These are phyloP conservation scores for Nerophis lumbriciformis DNA, from an alignment of 2,113 vertebrate genomes.

Conservation along the genomic window DNA sequence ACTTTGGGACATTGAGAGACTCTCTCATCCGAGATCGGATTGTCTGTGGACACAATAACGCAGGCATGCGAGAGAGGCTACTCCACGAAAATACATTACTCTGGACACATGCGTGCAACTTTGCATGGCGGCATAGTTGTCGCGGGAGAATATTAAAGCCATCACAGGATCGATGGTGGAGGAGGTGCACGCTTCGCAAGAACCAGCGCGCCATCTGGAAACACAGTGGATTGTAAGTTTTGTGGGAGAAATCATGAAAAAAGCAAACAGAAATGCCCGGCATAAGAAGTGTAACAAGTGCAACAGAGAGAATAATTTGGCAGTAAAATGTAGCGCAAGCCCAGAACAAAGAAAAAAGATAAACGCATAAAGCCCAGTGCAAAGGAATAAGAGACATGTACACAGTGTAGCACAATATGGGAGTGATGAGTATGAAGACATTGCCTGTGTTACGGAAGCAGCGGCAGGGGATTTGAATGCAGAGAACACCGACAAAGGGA, in stretches of 20 bases:
- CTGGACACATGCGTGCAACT: constrained; percentile 24
- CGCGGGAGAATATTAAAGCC: constrained; percentile 14
- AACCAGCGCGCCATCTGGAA: too few relatives aligned
- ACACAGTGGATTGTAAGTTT: too few relatives aligned
- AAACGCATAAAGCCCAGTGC: constrained; percentile 17
- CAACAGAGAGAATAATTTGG: too few relatives aligned
- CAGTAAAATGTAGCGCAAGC: too few relatives aligned
- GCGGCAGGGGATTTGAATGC: too few relatives aligned
- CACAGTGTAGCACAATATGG: constrained; percentile 9
- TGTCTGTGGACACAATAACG: constrained; percentile 17
- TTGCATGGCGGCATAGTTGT: constrained; percentile 23
- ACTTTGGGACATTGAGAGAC: constrained; percentile 8
- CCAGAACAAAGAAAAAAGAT: constrained; percentile 10
- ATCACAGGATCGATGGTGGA: constrained; percentile 1
- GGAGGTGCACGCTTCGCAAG: too few relatives aligned
- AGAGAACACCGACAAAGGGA: too few relatives aligned
- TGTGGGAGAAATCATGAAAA: too few relatives aligned
- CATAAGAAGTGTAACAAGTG: too few relatives aligned
- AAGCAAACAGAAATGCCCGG: too few relatives aligned
- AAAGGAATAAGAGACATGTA: constrained; percentile 3
- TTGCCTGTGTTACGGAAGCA: constrained; percentile 7
- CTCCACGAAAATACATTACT: constrained; percentile 9
- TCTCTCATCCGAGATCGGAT: constrained; percentile 9
- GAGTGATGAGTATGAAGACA: constrained; percentile 21
- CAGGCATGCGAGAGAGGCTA: constrained; percentile 8